Conservation (phyloP, 2,113 vertebrate genomes). For the Caranx melampygus region DNA sequence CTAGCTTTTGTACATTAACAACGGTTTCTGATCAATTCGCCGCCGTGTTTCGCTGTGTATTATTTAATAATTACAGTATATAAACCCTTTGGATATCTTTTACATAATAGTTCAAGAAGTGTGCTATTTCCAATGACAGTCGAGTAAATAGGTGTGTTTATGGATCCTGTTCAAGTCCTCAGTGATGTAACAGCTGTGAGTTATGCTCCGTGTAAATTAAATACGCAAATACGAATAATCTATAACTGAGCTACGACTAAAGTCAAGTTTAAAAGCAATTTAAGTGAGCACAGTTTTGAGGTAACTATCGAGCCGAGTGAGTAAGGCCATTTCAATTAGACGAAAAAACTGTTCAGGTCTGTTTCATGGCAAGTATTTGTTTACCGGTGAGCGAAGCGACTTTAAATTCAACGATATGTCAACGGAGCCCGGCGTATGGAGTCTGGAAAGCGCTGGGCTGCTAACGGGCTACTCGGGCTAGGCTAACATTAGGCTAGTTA, state of each 20-base stretch:
- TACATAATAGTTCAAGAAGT: too few species aligned
- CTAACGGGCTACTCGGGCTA: constrained; percentile 34
- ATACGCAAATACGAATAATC: too few species aligned
- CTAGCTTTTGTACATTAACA: background rate
- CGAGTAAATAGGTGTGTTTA: too few species aligned
- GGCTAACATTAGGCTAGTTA: constrained; percentile 36
- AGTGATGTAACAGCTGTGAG: too few species aligned
- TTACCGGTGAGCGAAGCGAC: fast-evolving
- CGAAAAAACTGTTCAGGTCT: fast-evolving
- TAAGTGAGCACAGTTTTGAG: background rate
- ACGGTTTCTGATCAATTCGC: background rate
- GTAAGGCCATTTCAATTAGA: fast-evolving
- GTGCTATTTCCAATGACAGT: too few species aligned
- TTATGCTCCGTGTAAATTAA: too few species aligned
- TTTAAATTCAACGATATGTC: background rate
- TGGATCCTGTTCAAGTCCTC: too few species aligned
- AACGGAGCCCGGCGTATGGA: constrained; percentile 8
- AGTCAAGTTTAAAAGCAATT: background rate
- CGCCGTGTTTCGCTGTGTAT: background rate
- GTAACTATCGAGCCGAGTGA: background rate
- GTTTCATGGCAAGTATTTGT: fast-evolving
- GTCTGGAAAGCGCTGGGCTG: constrained; percentile 16
- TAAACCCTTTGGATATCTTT: too few species aligned
- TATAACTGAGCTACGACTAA: too few species aligned
- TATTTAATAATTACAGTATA: background rate